These are phyloP conservation scores for Brotula barbata DNA, from an alignment of 2,797 vertebrate genomes.

Conservation along the genomic window DNA sequence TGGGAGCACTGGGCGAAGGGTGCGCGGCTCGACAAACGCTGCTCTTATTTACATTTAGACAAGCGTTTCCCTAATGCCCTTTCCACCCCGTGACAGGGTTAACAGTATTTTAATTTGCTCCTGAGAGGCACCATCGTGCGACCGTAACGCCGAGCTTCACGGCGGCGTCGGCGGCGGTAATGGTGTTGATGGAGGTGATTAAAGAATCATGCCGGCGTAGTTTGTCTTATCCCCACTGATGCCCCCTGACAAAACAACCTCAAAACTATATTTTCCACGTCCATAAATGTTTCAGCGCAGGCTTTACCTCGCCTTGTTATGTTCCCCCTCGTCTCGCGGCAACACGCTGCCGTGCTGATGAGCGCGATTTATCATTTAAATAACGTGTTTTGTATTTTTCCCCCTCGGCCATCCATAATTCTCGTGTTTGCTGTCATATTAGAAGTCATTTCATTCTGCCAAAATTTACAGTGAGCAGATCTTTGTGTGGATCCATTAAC, in stretches of 20 bases:
- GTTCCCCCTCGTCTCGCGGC: slow-evolving; percentile 24
- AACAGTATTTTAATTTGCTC: slow-evolving; percentile 70
- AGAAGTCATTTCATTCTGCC: slow-evolving; percentile 15
- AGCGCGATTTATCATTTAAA: slow-evolving; percentile 60
- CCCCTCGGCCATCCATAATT: slow-evolving; percentile 53
- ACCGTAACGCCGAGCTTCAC: slow-evolving; percentile 38
- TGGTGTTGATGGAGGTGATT: slow-evolving; percentile 26
- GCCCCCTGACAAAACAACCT: too few species aligned
- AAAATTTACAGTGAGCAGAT: neutral
- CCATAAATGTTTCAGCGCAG: neutral
- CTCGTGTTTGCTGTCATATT: slow-evolving; percentile 33
- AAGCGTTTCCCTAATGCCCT: slow-evolving; percentile 59
- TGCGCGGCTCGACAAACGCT: slow-evolving; percentile 60
- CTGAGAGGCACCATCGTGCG: slow-evolving; percentile 47
- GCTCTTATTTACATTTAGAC: slow-evolving; percentile 81
- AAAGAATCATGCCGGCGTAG: slow-evolving; percentile 10
- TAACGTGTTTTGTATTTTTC: slow-evolving; percentile 48
- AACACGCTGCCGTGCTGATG: slow-evolving; percentile 12
- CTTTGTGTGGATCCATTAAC: neutral
- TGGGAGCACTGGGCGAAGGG: slow-evolving; percentile 49
- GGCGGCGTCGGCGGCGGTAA: slow-evolving; percentile 5
- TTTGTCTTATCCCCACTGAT: neutral
- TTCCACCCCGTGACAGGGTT: slow-evolving; percentile 61
- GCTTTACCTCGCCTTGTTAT: too few species aligned
- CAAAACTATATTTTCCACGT: too few species aligned